Conservation (phyloP, 2,797 vertebrate genomes). For the Austrolebias charrua region DNA sequence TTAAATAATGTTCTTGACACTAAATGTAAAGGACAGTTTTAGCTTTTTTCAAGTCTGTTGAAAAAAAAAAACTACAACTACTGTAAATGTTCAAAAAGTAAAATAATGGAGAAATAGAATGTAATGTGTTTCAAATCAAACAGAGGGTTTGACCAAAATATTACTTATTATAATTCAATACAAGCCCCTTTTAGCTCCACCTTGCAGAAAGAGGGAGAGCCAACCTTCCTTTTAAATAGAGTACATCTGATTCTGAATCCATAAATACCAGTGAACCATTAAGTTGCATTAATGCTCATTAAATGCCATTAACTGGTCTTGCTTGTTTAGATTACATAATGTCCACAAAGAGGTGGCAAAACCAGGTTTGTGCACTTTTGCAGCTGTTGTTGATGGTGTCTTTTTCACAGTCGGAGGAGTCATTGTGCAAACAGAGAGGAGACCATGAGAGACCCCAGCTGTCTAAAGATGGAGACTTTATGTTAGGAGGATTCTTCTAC, state of each 20-base stretch:
- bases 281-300: no score
- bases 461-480: conserved; percentile 71
- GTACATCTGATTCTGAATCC: conserved; percentile 7
- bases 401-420: conserved; percentile 55
- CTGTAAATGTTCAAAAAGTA: no score
- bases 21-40: no score
- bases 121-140: no score
- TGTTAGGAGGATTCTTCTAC: conserved; percentile 74
- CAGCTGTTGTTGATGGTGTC: conserved; percentile 54
- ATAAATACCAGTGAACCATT: conserved; percentile 44
- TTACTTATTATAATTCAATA: no score
- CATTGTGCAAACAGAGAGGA: conserved; percentile 58
- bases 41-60: no score
- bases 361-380: conserved; percentile 48
- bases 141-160: no score
- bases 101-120: no score
- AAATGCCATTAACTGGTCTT: no score
- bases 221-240: not conserved
- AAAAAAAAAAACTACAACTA: no score
- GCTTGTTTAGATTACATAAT: conserved; percentile 24
- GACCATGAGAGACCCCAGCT: conserved; percentile 63
- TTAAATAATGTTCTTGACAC: no score
- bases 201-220: conserved; percentile 1
- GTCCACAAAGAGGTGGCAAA: conserved; percentile 44
- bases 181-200: not conserved